Conservation (phyloP, 2,888 invertebrate genomes). For the Trichacis sp. region DNA sequence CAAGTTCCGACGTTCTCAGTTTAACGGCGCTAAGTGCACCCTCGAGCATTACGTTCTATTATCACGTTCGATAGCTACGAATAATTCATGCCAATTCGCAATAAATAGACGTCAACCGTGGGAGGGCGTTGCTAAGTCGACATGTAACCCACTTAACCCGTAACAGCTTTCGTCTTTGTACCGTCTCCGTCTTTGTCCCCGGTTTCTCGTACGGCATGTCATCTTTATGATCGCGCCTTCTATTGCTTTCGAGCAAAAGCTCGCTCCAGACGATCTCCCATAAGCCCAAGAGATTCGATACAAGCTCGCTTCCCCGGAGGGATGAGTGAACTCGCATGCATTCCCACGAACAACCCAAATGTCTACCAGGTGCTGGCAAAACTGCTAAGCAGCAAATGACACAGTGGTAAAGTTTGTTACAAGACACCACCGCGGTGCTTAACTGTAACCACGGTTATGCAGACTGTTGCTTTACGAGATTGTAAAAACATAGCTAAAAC, state of each 20-base stretch:
- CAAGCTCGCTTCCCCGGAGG: background rate
- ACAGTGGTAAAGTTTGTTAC: background rate
- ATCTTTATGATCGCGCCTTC: conserved; percentile 2
- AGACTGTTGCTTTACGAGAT: background rate
- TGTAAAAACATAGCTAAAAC: too few species aligned
- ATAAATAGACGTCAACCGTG: conserved; percentile 37
- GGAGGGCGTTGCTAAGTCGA: conserved; percentile 22
- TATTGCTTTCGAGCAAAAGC: conserved; percentile 4
- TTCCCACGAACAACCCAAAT: conserved; percentile 1
- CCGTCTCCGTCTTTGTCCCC: conserved; percentile 18
- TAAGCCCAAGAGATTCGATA: conserved; percentile 2
- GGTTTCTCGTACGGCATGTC: background rate
- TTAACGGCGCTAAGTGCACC: background rate
- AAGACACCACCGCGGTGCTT: background rate
- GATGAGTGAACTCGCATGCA: background rate
- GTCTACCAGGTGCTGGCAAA: conserved; percentile 4
- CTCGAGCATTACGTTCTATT: background rate
- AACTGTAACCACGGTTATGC: background rate
- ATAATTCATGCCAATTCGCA: conserved; percentile 40
- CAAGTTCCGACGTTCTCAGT: too few species aligned
- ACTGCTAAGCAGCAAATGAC: background rate
- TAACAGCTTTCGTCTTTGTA: conserved; percentile 53
- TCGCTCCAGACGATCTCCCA: background rate
- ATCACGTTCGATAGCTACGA: conserved; percentile 13
- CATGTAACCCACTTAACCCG: conserved; percentile 52